Evolutionary conservation across 2,888 invertebrate genomes (phyloP).

Genomic region (Apotomis betuletana): DNA sequence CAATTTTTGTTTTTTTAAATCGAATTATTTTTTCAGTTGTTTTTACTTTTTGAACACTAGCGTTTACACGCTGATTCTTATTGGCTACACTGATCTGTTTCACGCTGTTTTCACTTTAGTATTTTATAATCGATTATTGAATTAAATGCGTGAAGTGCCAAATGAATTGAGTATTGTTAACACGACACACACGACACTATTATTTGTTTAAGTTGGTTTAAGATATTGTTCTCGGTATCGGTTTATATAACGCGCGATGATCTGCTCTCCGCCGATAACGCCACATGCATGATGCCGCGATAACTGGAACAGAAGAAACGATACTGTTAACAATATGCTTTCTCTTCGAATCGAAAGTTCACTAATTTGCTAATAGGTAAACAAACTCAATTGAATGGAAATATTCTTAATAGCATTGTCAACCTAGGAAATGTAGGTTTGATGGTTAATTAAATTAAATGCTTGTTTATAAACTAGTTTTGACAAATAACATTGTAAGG

Average conservation of each 20-base stretch:
- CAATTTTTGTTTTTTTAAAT: constrained; percentile 36
- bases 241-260: constrained; percentile 50
- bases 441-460: constrained; percentile 13
- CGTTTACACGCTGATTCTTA: background rate
- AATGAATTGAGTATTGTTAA: constrained; percentile 50
- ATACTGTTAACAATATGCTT: constrained; percentile 48
- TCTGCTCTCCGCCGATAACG: constrained; percentile 66
- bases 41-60: constrained; percentile 8
- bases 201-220: constrained; percentile 46
- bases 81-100: background rate
- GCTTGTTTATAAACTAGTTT: background rate
- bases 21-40: constrained; percentile 17
- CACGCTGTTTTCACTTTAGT: background rate
- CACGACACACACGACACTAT: constrained; percentile 51
- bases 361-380: constrained; percentile 43
- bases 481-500: background rate
- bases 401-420: constrained; percentile 11
- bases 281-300: constrained; percentile 71
- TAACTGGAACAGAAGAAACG: constrained; percentile 70
- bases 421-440: constrained; percentile 11
- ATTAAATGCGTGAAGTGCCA: constrained; percentile 39
- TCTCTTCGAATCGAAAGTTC: constrained; percentile 45
- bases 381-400: constrained; percentile 14
- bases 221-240: constrained; percentile 49
- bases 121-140: constrained; percentile 7